A percentile compares a stretch with the other conserved stretches of the same genome.
phyloP scores from a whole-genome alignment of 2,113 vertebrate species.

The Lethenteron reissneri region DNA sequence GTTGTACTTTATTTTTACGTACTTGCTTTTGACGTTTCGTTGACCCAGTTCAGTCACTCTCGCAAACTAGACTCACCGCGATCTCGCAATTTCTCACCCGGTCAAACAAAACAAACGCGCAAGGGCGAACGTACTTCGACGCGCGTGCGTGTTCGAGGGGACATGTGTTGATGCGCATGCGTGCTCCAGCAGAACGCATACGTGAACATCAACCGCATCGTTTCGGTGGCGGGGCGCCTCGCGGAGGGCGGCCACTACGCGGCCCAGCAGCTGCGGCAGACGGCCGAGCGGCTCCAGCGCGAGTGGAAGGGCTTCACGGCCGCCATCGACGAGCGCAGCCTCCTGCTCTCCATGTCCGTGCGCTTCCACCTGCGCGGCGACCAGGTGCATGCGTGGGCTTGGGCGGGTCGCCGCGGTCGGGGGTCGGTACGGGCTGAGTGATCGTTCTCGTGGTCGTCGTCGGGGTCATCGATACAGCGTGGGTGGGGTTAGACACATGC shows the following conservation, averaged over 20 bases:
- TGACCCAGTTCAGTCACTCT: too few relatives aligned
- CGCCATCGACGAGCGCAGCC: conserved; percentile 79
- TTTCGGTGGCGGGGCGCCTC: conserved; percentile 74
- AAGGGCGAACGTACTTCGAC: neutral
- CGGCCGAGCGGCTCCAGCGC: conserved; percentile 73
- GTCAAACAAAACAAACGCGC: too few relatives aligned
- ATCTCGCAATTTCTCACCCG: too few relatives aligned
- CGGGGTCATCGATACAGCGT: too few relatives aligned
- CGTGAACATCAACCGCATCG: conserved; percentile 95
- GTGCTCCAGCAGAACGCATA: conserved; percentile 59
- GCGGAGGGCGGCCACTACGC: conserved; percentile 83
- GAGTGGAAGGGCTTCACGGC: conserved; percentile 97
- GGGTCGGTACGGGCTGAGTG: too few relatives aligned
- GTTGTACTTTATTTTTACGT: too few relatives aligned
- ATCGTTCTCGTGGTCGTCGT: too few relatives aligned
- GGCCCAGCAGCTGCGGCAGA: conserved; percentile 90
- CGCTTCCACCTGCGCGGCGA: conserved; percentile 96
- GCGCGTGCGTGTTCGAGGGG: neutral
- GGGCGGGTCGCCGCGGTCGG: too few relatives aligned
- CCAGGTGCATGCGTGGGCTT: conserved; percentile 29
- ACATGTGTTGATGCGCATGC: neutral
- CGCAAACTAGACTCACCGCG: too few relatives aligned
- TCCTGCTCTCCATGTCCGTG: conserved; percentile 88
- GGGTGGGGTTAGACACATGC: too few relatives aligned
- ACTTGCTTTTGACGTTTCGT: too few relatives aligned